These are phyloP conservation scores for Phymanthus crucifer DNA, from an alignment of 92 coral and sea anemone species.

Conservation along the genomic window DNA sequence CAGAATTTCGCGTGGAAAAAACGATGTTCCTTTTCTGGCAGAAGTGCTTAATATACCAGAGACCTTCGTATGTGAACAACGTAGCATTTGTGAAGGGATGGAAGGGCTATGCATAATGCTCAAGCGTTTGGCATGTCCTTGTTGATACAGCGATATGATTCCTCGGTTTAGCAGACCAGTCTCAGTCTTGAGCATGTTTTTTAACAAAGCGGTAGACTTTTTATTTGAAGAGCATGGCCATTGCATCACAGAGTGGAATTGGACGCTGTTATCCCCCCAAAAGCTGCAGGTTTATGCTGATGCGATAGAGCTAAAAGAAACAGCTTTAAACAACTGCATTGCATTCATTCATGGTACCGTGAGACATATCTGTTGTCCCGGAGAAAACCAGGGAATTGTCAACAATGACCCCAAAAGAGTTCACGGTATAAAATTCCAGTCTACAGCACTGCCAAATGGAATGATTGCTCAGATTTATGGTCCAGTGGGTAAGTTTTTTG, in stretches of 20 bases:
- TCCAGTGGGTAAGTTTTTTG: not conserved
- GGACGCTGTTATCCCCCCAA: constrained; percentile 14
- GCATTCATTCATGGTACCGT: constrained; percentile 7
- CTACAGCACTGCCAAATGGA: not conserved
- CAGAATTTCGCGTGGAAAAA: too few relatives aligned
- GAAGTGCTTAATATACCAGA: not conserved
- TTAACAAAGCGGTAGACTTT: not conserved
- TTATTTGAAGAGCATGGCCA: constrained; percentile 5
- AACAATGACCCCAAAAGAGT: constrained; percentile 5
- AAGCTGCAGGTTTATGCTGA: not conserved
- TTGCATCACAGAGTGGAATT: constrained; percentile 15
- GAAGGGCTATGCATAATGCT: constrained; percentile 35
- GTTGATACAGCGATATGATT: constrained; percentile 28
- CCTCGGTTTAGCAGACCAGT: constrained; percentile 13
- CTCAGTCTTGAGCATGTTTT: constrained; percentile 2
- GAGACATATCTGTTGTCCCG: not conserved
- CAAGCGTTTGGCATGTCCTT: constrained; percentile 23
- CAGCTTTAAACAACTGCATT: constrained; percentile 10
- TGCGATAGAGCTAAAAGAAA: not conserved
- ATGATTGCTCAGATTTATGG: not conserved
- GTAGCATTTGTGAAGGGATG: constrained; percentile 4
- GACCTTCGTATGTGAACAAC: too few relatives aligned
- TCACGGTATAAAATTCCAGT: constrained; percentile 4
- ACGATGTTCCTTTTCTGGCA: not conserved
- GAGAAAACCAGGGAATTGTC: not conserved